A percentile compares a stretch with the other conserved stretches of the same genome.
Conservation (phyloP, 2,888 invertebrate species). For the Leucophenga montana region DNA sequence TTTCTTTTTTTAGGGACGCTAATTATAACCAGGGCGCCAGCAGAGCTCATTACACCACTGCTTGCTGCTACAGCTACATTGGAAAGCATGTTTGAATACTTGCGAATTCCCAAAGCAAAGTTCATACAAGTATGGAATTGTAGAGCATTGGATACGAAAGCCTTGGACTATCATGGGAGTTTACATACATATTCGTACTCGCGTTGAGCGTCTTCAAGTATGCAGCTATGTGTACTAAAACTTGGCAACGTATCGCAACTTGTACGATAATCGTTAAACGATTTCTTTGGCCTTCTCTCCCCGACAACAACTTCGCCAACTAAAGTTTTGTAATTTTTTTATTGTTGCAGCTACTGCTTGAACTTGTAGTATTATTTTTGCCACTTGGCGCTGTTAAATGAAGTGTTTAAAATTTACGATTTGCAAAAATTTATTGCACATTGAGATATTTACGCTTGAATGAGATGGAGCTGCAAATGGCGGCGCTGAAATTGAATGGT, state of each 20-base stretch:
- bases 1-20: no score
- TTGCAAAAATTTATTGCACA: constrained; percentile 52
- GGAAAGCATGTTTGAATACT: no score
- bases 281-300: constrained; percentile 38
- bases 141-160: no score
- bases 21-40: no score
- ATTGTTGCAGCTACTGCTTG: constrained; percentile 25
- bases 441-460: constrained; percentile 40
- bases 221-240: neutral
- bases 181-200: neutral
- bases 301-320: constrained; percentile 27
- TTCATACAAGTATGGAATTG: no score
- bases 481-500: neutral
- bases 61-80: no score
- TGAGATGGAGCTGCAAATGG: neutral
- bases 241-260: constrained; percentile 34
- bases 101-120: no score
- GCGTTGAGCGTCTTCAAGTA: no score
- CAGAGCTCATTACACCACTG: no score
- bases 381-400: constrained; percentile 46
- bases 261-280: constrained; percentile 47
- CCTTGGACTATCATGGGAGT: no score
- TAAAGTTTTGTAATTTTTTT: no score
- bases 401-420: constrained; percentile 61
- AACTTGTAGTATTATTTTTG: constrained; percentile 1